Evolutionary conservation across 2,113 vertebrate genomes (phyloP), one percentile per base, ranked within the genome.

Genomic region (Philantomba maxwellii): DNA sequence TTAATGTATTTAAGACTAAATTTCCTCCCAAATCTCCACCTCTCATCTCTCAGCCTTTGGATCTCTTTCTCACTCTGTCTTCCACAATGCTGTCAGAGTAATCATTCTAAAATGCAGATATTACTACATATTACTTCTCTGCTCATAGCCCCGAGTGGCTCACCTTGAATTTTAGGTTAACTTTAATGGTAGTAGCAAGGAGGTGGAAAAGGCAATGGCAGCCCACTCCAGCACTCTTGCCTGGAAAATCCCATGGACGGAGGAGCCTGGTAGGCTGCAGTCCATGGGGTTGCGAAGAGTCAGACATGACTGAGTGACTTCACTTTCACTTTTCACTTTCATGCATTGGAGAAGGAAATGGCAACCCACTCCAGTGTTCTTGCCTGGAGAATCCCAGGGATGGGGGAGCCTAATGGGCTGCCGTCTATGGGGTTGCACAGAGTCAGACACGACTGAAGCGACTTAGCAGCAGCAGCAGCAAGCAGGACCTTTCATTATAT

Each of bases 141-240:
- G 43, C 58, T 75, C 57, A 51, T 55, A 75, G 33, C 2, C 47
- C 19, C 15, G 2, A 5, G 2, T 62, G 16, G 25, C 16, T 87
- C 47, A 47, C 90, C 17, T 3, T 57, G 57, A 73, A 57, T 93
- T 86, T 62, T 51, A 55, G 28, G 58, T 57, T 93, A 70, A 87
- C 26, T 64, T 93, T 87, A 78, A 60, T 84, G 30, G 43, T 36
- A 94, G 51, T 47, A 28, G 62, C 19, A 85, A 95, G 21, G n/a
- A 85, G 25, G 5, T 58, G 10, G 57, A 58, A 25, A 58, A 26
- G 57, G 57, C 57, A 58, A 58, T 58, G 57, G 57, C 57, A 58
- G 3, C 25, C 25, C 25, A 58, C 57, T 58, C 57, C 57, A 58
- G 10, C 0, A 58, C 10, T 58, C 57, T 58, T 58, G 25, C 57